A percentile compares a stretch with the other conserved stretches of the same genome.
These are phyloP conservation scores for Monoplex corrugatus DNA, from an alignment of 2,888 invertebrate genomes.

Conservation along the genomic window DNA sequence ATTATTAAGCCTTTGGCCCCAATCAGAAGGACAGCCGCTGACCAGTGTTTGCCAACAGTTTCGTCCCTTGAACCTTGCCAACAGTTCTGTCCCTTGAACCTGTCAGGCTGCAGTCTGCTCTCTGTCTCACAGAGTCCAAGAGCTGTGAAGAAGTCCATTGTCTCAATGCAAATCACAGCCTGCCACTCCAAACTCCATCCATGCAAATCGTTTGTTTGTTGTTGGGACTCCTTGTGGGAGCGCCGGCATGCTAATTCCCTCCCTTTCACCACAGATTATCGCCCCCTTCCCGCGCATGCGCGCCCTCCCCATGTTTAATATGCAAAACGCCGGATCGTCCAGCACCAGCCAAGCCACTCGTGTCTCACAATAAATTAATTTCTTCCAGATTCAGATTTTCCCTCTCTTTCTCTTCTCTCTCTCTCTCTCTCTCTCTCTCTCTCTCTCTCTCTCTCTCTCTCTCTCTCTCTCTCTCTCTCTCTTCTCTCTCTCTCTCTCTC, in stretches of 20 bases:
- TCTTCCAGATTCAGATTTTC: background rate
- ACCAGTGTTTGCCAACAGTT: constrained; percentile 20
- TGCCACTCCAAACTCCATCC: background rate
- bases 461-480: background rate
- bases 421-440: background rate
- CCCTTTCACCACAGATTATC: constrained; percentile 30
- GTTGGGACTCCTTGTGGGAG: constrained; percentile 20
- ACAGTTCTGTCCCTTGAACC: background rate
- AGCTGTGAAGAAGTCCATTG: background rate
- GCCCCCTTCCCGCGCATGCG: background rate
- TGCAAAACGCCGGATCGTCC: constrained; percentile 28
- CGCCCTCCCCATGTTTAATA: constrained; percentile 18
- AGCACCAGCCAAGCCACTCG: background rate
- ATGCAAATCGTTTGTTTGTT: constrained; percentile 39
- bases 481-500: background rate
- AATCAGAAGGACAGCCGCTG: background rate
- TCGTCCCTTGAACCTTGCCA: background rate
- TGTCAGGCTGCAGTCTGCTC: background rate
- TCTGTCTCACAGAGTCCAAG: background rate
- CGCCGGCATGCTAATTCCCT: background rate
- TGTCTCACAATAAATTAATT: constrained; percentile 36
- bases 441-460: background rate
- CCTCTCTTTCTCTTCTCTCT: background rate
- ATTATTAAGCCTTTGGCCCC: background rate
- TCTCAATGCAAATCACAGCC: constrained; percentile 37